Evolutionary conservation across 2,113 vertebrate genomes (phyloP).

Genomic region (Bubo bubo): DNA sequence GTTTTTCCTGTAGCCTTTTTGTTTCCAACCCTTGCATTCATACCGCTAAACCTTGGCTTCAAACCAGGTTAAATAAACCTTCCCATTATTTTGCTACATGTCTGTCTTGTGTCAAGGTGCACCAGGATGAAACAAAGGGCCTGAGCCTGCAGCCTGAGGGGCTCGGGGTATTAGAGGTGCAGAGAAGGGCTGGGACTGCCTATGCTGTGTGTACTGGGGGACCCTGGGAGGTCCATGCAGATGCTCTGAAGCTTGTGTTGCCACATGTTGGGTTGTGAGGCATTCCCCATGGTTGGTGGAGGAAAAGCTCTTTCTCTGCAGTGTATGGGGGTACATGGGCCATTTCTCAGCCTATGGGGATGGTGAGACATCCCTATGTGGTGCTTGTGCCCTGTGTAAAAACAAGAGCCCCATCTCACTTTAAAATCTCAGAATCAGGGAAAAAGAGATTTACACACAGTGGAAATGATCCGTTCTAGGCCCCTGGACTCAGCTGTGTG

Average conservation of each 20-base stretch:
- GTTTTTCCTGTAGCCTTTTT: background rate
- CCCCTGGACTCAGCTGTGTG: background rate
- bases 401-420: background rate
- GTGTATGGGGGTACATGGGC: accelerated
- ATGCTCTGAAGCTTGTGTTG: background rate
- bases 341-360: background rate
- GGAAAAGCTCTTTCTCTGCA: background rate
- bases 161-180: background rate
- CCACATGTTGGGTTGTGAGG: background rate
- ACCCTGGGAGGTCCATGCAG: background rate
- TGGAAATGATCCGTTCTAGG: background rate
- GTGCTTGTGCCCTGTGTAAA: background rate
- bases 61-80: conserved; percentile 7
- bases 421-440: background rate
- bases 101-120: background rate
- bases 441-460: background rate
- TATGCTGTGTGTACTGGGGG: background rate
- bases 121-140: background rate
- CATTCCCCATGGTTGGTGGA: background rate
- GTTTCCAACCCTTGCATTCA: background rate
- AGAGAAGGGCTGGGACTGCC: background rate
- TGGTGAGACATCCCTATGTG: background rate
- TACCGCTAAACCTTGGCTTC: conserved; percentile 11
- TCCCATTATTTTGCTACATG: background rate
- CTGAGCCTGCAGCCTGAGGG: background rate